Evolutionary conservation across 2,888 invertebrate species (phyloP).

Genomic region (Beris morrisii): DNA sequence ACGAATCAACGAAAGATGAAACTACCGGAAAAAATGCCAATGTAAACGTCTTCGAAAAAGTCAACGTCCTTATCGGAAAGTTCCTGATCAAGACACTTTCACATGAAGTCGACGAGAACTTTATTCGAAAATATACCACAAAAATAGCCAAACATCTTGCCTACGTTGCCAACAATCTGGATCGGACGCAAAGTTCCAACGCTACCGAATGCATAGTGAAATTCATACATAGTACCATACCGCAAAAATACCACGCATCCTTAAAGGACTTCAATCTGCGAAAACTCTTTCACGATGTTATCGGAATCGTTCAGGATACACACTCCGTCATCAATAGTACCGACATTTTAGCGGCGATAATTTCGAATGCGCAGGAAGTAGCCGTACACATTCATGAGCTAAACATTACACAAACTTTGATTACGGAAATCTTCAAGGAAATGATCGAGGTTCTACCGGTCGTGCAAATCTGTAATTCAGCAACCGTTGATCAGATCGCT

Average conservation of each 20-base stretch:
- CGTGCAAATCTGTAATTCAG: constrained; percentile 31
- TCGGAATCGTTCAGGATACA: constrained; percentile 49
- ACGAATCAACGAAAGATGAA: constrained; percentile 45
- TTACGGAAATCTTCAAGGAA: constrained; percentile 35
- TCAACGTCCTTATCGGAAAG: constrained; percentile 49
- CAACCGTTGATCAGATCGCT: constrained; percentile 40
- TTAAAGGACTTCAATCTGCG: constrained; percentile 47
- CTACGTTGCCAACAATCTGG: constrained; percentile 51
- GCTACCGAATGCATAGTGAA: constrained; percentile 45
- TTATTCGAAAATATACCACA: constrained; percentile 48
- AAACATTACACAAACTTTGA: constrained; percentile 32
- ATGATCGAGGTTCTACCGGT: constrained; percentile 38
- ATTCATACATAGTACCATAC: constrained; percentile 49
- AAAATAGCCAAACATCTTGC: constrained; percentile 50
- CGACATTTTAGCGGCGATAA: constrained; percentile 40
- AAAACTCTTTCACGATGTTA: constrained; percentile 49
- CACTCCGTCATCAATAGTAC: constrained; percentile 48
- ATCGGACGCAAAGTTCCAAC: constrained; percentile 45
- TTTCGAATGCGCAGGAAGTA: constrained; percentile 33
- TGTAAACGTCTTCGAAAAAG: constrained; percentile 47
- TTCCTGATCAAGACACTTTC: constrained; percentile 47
- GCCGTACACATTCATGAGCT: constrained; percentile 7
- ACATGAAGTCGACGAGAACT: constrained; percentile 44
- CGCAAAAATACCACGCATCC: constrained; percentile 50
- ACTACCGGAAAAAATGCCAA: constrained; percentile 44